Percentiles rank a stretch among this genome's conserved stretches.
Evolutionary conservation across 2,113 vertebrate species (phyloP).

Genomic region (Pedionomus torquatus): DNA sequence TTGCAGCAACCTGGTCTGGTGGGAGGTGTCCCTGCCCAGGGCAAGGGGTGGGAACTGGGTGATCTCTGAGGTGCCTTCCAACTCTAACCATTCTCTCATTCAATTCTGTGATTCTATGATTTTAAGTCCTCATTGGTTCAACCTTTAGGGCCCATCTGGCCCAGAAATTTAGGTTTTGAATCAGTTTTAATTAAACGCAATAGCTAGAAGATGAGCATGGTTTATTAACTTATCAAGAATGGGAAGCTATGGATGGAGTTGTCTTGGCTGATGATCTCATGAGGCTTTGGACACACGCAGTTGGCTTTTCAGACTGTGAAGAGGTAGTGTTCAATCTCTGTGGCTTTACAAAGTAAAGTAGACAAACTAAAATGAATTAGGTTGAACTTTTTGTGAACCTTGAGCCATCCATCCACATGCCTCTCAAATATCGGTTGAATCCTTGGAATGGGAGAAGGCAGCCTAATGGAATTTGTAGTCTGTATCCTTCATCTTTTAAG

Average conservation of each 20-base stretch:
- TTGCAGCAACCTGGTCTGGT: too few species aligned
- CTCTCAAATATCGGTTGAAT: neutral
- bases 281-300: neutral
- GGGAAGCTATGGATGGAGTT: neutral
- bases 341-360: neutral
- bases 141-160: neutral
- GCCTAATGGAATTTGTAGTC: neutral
- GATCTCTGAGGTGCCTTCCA: too few species aligned
- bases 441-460: neutral
- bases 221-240: neutral
- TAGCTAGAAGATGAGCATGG: neutral
- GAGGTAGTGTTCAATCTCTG: neutral
- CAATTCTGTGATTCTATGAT: too few species aligned
- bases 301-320: neutral
- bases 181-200: conserved; percentile 23
- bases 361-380: neutral
- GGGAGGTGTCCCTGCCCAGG: too few species aligned
- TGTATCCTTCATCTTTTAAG: neutral
- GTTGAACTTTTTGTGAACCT: neutral
- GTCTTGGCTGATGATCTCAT: neutral
- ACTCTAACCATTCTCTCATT: too few species aligned
- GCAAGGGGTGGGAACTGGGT: too few species aligned
- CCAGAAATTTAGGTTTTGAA: neutral
- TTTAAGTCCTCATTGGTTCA: neutral
- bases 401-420: neutral